Conservation (phyloP, 1,140 invertebrate genomes). For the Ceratina japonica region DNA sequence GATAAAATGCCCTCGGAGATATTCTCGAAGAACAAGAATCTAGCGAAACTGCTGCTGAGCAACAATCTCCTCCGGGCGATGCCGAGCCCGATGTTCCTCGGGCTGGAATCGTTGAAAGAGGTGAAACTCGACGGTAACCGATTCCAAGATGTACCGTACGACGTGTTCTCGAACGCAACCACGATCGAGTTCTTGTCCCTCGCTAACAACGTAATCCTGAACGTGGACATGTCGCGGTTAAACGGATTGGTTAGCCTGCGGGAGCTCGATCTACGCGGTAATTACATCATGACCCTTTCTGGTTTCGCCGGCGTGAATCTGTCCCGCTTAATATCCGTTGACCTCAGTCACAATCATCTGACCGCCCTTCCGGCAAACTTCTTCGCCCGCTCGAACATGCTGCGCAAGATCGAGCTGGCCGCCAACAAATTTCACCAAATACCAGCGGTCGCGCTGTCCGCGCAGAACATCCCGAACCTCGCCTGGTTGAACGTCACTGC, state of each 20-base stretch:
- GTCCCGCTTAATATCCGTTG: slow-evolving; percentile 85
- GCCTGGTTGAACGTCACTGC: slow-evolving; percentile 89
- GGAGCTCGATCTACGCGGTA: slow-evolving; percentile 87
- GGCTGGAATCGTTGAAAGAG: slow-evolving; percentile 86
- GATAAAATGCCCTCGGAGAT: slow-evolving; percentile 83
- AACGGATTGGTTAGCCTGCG: slow-evolving; percentile 86
- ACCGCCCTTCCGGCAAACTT: slow-evolving; percentile 89
- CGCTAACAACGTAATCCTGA: slow-evolving; percentile 85
- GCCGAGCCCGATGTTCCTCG: slow-evolving; percentile 84
- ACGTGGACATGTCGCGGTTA: slow-evolving; percentile 87
- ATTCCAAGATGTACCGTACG: slow-evolving; percentile 88
- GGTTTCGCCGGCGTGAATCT: slow-evolving; percentile 88
- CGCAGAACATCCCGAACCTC: slow-evolving; percentile 85
- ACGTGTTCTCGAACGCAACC: slow-evolving; percentile 86
- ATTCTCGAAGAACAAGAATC: slow-evolving; percentile 88
- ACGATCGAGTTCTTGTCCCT: slow-evolving; percentile 87
- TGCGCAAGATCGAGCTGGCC: slow-evolving; percentile 89
- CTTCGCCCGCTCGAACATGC: slow-evolving; percentile 84
- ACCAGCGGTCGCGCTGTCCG: slow-evolving; percentile 88
- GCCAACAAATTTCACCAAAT: slow-evolving; percentile 90
- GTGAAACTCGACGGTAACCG: slow-evolving; percentile 87
- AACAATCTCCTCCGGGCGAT: slow-evolving; percentile 84
- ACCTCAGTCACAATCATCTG: slow-evolving; percentile 87
- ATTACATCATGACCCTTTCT: slow-evolving; percentile 86
- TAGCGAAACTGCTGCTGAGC: slow-evolving; percentile 86